Percentiles rank a stretch among this genome's conserved stretches.
phyloP scores from a whole-genome alignment of 2,888 invertebrate genomes.

The Cataglyphis cursor region DNA sequence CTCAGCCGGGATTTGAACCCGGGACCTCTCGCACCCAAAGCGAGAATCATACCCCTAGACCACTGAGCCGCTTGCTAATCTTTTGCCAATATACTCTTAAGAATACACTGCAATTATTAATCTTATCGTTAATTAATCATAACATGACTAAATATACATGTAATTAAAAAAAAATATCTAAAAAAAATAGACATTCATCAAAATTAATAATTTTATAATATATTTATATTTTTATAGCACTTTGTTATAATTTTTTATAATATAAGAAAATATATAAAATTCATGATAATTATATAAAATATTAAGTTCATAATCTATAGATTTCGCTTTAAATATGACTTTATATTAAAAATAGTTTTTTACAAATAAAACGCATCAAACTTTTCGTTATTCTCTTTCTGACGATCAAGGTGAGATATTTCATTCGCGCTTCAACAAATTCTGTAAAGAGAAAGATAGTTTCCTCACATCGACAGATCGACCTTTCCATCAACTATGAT shows the following conservation, averaged over 20 bases:
- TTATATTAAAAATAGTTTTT: neutral
- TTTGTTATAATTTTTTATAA: neutral
- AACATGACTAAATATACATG: neutral
- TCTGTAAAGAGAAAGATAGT: neutral
- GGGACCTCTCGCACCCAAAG: conserved; percentile 92
- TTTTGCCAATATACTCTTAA: neutral
- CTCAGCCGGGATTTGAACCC: conserved; percentile 86
- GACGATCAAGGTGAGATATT: neutral
- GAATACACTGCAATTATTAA: neutral
- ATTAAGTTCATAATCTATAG: neutral
- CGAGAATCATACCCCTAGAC: conserved; percentile 84
- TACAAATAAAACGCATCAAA: neutral
- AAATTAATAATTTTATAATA: conserved; percentile 8
- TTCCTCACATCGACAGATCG: neutral
- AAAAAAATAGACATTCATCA: neutral
- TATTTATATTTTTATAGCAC: neutral
- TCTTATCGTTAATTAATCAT: neutral
- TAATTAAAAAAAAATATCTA: neutral
- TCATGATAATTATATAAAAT: neutral
- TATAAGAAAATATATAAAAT: neutral
- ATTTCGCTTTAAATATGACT: neutral
- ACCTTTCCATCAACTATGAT: conserved; percentile 20
- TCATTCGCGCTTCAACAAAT: neutral
- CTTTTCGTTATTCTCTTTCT: neutral
- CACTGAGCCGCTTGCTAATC: conserved; percentile 56